Evolutionary conservation across 2,888 invertebrate species (phyloP), one percentile per base, ranked within the genome.

Genomic region (Chymomyza caudatula): DNA sequence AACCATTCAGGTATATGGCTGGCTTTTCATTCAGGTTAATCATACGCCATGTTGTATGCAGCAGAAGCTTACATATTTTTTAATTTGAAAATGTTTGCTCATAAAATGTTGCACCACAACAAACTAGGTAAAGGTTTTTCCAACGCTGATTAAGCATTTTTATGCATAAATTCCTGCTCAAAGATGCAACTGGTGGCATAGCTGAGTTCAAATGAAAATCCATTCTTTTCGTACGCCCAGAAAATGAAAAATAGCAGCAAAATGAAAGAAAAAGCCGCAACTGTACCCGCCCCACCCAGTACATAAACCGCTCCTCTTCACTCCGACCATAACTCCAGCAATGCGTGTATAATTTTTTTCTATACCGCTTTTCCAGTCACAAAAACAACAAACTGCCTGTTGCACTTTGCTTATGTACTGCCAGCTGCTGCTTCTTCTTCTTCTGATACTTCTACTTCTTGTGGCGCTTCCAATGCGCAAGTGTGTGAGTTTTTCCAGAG

Each of bases 351-450:
- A 19, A 19, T 51, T 51, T 51, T 51, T 20, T 51, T 51, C 51
- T 51, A 17, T 47, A 17, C 17, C 15, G 17, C 44, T 22, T 51
- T 20, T 20, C 51, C 19, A 20, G 20, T 20, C 13, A 20, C 70
- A 74, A 65, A 69, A 78, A 69, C 77, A 80, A 74, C 79, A 79
- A 47, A 83, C 77, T 83, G 80, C 80, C 80, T 81, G 80, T 81
- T 81, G 80, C 80, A 85, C 70, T 83, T 37, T 75, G 75, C 70
- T 80, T 84, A 84, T 84, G 54, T 79, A 70, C 71, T 73, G 70
- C 72, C 63, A 77, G 72, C 15, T 53, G 52, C 56, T 11, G 1
- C 11, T 29, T 29, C 29, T 37, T 11, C 29, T 37, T 37, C 29
- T 37, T 37, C 29, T 4, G 8, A 6, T 29, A 0, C 22, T 0